Percentiles rank a stretch among this genome's conserved stretches.
Conservation (phyloP, 2,113 vertebrate genomes). For the Cyphomyrus discorhynchus region DNA sequence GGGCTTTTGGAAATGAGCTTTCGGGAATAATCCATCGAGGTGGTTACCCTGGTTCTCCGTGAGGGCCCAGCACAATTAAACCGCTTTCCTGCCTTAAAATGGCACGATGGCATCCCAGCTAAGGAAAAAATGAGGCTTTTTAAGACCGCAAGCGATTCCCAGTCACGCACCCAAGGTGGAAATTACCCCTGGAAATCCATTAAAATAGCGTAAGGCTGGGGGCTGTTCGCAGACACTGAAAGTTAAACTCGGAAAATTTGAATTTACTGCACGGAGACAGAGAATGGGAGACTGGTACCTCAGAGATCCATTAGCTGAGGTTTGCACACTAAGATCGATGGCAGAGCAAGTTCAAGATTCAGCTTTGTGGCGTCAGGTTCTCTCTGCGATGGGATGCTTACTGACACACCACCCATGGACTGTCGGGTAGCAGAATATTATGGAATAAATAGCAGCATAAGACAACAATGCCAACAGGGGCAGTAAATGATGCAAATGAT, state of each 20-base stretch:
- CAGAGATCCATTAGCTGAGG: slow-evolving; percentile 1
- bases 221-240: neutral
- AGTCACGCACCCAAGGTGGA: neutral
- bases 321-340: neutral
- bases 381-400: neutral
- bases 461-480: neutral
- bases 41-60: neutral
- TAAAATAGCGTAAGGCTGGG: neutral
- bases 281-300: neutral
- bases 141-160: neutral
- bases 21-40: neutral
- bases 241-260: slow-evolving; percentile 1
- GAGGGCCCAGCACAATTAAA: neutral
- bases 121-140: slow-evolving; percentile 1
- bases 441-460: neutral
- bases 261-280: neutral
- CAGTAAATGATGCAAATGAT: neutral
- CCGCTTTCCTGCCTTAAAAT: neutral
- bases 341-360: neutral
- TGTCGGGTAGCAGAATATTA: neutral
- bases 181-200: slow-evolving; percentile 1
- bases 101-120: neutral
- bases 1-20: neutral
- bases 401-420: neutral
- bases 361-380: neutral